A percentile compares a stretch with the other conserved stretches of the same genome.
Conservation (phyloP, 2,888 invertebrate genomes). For the Ennomos quercinarius region DNA sequence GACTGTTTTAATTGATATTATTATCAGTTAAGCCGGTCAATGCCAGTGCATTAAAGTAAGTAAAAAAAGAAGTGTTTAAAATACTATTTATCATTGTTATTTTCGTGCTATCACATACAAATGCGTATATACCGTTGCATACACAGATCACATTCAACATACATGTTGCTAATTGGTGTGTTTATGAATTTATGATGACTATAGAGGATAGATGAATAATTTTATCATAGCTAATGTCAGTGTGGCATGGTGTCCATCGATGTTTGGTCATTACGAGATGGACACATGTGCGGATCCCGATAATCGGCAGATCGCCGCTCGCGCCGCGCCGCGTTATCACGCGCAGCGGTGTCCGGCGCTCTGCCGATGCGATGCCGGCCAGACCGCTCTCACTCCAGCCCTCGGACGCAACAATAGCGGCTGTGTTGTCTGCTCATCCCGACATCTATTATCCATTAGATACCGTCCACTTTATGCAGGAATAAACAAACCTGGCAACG, state of each 20-base stretch:
- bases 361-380: slow-evolving; percentile 51
- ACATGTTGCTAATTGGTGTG: too few species aligned
- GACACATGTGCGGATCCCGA: slow-evolving; percentile 61
- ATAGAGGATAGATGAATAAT: slow-evolving; percentile 18
- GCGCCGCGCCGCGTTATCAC: slow-evolving; percentile 63
- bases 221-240: slow-evolving; percentile 36
- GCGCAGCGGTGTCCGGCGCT: slow-evolving; percentile 72
- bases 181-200: background rate
- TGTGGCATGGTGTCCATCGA: slow-evolving; percentile 31
- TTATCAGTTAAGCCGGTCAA: slow-evolving; percentile 61
- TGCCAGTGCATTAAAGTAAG: slow-evolving; percentile 43
- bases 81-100: slow-evolving; percentile 1
- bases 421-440: slow-evolving; percentile 55
- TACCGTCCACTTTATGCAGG: slow-evolving; percentile 34
- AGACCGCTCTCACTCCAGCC: slow-evolving; percentile 64
- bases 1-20: slow-evolving; percentile 71
- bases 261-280: slow-evolving; percentile 32
- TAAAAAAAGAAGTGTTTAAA: slow-evolving; percentile 35
- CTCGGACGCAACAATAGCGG: slow-evolving; percentile 65
- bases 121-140: background rate
- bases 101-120: background rate
- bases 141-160: too few species aligned
- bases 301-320: slow-evolving; percentile 69
- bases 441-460: slow-evolving; percentile 44
- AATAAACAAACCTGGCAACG: slow-evolving; percentile 40